Base-by-base conservation (phyloP, 2,797 vertebrate genomes). In the Acanthornis magna region DNA sequence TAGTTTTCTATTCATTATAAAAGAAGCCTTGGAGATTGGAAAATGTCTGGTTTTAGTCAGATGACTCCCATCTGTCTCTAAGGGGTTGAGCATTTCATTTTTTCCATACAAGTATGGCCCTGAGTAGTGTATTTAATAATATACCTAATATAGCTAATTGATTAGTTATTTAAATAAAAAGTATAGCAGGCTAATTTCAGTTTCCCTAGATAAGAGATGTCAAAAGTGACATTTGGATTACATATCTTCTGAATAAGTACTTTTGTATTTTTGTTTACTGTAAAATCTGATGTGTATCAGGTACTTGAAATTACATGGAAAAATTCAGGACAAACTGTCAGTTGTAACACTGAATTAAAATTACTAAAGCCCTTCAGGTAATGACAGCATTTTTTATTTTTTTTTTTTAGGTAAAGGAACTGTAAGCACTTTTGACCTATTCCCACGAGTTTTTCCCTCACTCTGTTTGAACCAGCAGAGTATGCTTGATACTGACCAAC, bases 101-200 rank as follows among this genome's bases (percentile, higher is more conserved):
- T 85, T 91, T 62, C 23, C 15, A 21, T 66, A 14, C 29, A 74
- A 90, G 50, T 51, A 72, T 25, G 13, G 30, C 16, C 5, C 23
- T 78, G 26, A 55, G 11, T 70, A 73, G 36, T 30, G 6, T 40
- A 78, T 86, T 89, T 74, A 90, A 63, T 65, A 81, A 72, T 62
- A 53, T 15, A 58, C 5, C 16, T 43, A 42, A 15, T 42, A 47
- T 45, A 42, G 10, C 11, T 55, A 10, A 42, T 36, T 51, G 30
- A 87, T 53, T 65, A 54, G 38, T 65, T 58, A 85, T 73, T 88
- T 79, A 91, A 94, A 91, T 66, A 54, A 89, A 67, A 89, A 36
- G 4, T 50, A 58, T 3, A 79, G 21, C 27, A 70, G 43, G 7
- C 12, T 88, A 80, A 60, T 8, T 90, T 62, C 5, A 18, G 7